Conservation (phyloP, 2,888 invertebrate genomes). For the Brachypterus glaber region DNA sequence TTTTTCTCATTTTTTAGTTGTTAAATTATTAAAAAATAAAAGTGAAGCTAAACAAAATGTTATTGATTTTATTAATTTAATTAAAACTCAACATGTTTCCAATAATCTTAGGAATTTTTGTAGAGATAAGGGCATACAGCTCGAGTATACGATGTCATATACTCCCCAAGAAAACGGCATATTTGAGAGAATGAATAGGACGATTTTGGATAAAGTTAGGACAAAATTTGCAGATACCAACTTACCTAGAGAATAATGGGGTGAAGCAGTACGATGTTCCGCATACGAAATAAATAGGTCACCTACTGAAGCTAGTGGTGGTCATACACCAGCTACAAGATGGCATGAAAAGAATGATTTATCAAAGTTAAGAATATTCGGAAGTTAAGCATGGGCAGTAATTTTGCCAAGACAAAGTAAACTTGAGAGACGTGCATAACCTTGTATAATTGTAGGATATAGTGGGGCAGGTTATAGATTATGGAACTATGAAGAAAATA, state of each 20-base stretch:
- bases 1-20: no score
- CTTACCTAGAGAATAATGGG: constrained; percentile 21
- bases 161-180: constrained; percentile 23
- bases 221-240: constrained; percentile 19
- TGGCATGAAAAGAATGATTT: constrained; percentile 22
- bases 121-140: constrained; percentile 16
- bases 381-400: constrained; percentile 19
- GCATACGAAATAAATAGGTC: constrained; percentile 21
- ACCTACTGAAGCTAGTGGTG: constrained; percentile 16
- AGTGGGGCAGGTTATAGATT: constrained; percentile 19
- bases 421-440: constrained; percentile 19
- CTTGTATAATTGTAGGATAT: constrained; percentile 21
- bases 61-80: constrained; percentile 15
- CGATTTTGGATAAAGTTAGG: constrained; percentile 20
- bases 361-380: constrained; percentile 22
- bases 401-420: constrained; percentile 20
- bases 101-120: constrained; percentile 18
- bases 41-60: constrained; percentile 15
- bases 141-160: constrained; percentile 20
- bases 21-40: constrained; percentile 15
- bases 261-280: constrained; percentile 22
- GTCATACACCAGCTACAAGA: constrained; percentile 14
- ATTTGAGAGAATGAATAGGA: constrained; percentile 23
- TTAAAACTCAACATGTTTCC: constrained; percentile 17
- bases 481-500: constrained; percentile 17